A percentile compares a stretch with the other conserved stretches of the same genome.
Conservation (phyloP, 1,140 invertebrate genomes). For the Drosophila insularis region DNA sequence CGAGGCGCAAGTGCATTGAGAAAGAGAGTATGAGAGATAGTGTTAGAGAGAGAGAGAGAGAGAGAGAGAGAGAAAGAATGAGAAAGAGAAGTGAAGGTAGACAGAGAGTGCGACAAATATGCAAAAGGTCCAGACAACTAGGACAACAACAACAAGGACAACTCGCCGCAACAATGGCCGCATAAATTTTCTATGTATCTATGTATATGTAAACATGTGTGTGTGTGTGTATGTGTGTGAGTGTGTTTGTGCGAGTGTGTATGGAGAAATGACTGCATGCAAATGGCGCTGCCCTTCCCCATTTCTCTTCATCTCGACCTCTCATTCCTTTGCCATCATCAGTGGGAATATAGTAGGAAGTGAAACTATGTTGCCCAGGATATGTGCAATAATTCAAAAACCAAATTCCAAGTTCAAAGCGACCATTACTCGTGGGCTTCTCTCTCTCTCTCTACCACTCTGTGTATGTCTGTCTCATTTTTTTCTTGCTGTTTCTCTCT, state of each 20-base stretch:
- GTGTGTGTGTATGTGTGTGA: conserved; percentile 22
- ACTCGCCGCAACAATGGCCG: conserved; percentile 76
- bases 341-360: conserved; percentile 50
- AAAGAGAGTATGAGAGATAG: too few species aligned
- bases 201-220: conserved; percentile 28
- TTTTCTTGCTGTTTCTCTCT: conserved; percentile 4
- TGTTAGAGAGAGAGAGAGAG: neutral
- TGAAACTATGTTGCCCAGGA: conserved; percentile 80
- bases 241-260: conserved; percentile 12
- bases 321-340: conserved; percentile 50
- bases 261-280: conserved; percentile 54
- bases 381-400: conserved; percentile 81
- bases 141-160: conserved; percentile 71
- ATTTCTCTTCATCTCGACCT: neutral
- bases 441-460: conserved; percentile 29
- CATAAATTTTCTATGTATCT: conserved; percentile 76
- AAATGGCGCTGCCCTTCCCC: conserved; percentile 19
- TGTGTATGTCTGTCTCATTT: conserved; percentile 15
- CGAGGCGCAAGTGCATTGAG: conserved; percentile 52
- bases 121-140: conserved; percentile 71
- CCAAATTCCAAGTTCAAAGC: conserved; percentile 82
- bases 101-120: conserved; percentile 75
- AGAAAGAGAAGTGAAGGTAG: conserved; percentile 33
- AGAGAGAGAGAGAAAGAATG: conserved; percentile 15
- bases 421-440: conserved; percentile 72